Conservation (phyloP, 2,888 invertebrate species). For the Rhyacophila evoluta region DNA sequence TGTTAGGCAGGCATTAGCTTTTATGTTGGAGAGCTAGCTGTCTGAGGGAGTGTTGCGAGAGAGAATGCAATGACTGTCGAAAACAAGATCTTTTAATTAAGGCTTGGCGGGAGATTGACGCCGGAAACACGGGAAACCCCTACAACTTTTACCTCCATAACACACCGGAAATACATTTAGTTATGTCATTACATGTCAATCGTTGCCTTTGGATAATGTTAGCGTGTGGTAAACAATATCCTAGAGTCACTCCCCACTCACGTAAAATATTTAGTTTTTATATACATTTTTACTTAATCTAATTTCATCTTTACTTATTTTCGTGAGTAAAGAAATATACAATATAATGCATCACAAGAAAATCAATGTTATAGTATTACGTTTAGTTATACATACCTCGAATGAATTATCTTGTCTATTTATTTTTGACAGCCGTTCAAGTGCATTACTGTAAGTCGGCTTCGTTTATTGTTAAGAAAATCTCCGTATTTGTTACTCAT, state of each 20-base stretch:
- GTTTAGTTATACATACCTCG: no score
- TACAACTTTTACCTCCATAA: background rate
- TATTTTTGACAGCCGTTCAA: no score
- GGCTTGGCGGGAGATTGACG: conserved; percentile 17
- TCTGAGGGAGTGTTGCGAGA: background rate
- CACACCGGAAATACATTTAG: background rate
- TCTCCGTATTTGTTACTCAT: no score
- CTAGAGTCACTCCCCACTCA: background rate
- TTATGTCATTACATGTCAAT: background rate
- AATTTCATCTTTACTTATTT: no score
- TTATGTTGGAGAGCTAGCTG: background rate
- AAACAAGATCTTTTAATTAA: conserved; percentile 24
- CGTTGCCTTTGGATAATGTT: background rate
- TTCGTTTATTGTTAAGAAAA: no score
- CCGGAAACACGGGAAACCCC: background rate
- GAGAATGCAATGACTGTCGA: background rate
- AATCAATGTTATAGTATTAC: no score
- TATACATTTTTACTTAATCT: no score
- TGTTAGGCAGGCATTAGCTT: background rate
- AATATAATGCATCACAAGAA: no score
- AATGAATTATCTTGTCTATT: no score
- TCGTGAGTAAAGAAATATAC: no score
- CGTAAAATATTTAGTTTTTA: no score
- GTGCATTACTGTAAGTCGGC: no score
- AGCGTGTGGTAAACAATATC: background rate